Evolutionary conservation across 2,113 vertebrate genomes (phyloP).

Genomic region (Parotia lawesii): DNA sequence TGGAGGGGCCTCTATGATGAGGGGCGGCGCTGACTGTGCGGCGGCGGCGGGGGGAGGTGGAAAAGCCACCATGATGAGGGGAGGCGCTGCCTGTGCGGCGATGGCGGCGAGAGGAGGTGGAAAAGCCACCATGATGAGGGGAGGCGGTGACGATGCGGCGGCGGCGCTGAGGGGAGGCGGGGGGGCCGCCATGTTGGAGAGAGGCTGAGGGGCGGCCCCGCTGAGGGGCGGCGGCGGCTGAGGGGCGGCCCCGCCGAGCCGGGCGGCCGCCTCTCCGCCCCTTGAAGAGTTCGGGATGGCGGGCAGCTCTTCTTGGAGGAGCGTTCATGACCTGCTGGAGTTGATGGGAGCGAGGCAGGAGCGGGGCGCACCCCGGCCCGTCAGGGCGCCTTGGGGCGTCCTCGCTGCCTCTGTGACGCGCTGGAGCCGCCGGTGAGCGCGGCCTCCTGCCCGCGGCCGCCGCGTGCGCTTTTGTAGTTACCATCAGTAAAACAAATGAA

Average conservation of each 20-base stretch:
- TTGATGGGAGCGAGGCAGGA: background rate
- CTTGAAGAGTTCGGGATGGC: too few species aligned
- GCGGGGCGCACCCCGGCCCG: background rate
- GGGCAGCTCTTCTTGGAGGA: accelerated
- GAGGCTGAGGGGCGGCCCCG: background rate
- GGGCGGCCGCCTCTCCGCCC: background rate
- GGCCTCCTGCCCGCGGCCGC: background rate
- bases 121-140: too few species aligned
- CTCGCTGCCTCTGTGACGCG: background rate
- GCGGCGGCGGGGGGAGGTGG: accelerated
- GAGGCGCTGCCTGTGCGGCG: too few species aligned
- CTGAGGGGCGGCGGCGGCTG: too few species aligned
- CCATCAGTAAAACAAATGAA: background rate
- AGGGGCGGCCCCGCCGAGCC: too few species aligned
- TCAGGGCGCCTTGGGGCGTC: background rate
- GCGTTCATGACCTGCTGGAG: background rate
- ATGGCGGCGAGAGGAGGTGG: accelerated
- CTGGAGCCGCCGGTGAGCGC: background rate
- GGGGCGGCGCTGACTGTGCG: background rate
- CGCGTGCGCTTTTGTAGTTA: background rate
- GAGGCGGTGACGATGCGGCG: too few species aligned
- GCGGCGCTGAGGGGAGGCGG: too few species aligned
- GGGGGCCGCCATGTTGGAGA: accelerated
- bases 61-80: accelerated
- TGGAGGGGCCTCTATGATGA: background rate